A percentile compares a stretch with the other conserved stretches of the same genome.
phyloP scores from a whole-genome alignment of 2,113 vertebrate species.

The Leptosomus discolor region DNA sequence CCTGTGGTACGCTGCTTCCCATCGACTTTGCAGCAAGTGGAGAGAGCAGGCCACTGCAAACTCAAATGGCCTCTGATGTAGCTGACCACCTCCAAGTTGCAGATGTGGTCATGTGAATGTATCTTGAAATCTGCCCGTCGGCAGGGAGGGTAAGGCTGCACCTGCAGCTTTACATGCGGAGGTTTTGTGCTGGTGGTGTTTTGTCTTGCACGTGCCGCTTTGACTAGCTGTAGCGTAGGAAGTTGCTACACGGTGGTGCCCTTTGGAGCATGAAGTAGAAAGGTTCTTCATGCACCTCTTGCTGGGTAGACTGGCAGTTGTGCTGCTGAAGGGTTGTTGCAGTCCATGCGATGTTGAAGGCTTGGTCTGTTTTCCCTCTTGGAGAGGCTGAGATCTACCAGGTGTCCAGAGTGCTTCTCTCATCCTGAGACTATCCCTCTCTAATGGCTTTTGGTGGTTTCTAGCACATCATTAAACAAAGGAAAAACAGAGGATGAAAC shows the following conservation, averaged over 20 bases:
- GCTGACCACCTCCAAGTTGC: not conserved
- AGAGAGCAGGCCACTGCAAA: fast-evolving
- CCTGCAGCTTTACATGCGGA: not conserved
- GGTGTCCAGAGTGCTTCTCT: not conserved
- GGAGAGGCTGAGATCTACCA: not conserved
- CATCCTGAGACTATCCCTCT: not conserved
- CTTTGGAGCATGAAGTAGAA: not conserved
- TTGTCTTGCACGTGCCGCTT: not conserved
- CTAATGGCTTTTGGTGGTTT: not conserved
- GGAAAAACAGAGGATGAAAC: not conserved
- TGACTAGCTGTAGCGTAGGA: not conserved
- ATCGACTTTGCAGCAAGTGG: not conserved
- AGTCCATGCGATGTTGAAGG: not conserved
- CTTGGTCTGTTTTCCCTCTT: not conserved
- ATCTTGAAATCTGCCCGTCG: not conserved
- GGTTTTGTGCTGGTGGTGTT: not conserved
- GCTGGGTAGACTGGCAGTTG: not conserved
- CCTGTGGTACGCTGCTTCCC: not conserved
- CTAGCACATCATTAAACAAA: constrained; percentile 14
- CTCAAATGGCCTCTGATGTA: not conserved
- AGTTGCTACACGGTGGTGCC: not conserved
- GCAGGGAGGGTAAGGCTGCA: not conserved
- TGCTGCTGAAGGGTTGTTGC: not conserved
- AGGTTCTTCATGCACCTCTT: not conserved
- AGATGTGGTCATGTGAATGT: fast-evolving